A percentile compares a stretch with the other conserved stretches of the same genome.
Evolutionary conservation across 2,888 invertebrate genomes (phyloP).

Genomic region (Ganaspis brasiliensis): DNA sequence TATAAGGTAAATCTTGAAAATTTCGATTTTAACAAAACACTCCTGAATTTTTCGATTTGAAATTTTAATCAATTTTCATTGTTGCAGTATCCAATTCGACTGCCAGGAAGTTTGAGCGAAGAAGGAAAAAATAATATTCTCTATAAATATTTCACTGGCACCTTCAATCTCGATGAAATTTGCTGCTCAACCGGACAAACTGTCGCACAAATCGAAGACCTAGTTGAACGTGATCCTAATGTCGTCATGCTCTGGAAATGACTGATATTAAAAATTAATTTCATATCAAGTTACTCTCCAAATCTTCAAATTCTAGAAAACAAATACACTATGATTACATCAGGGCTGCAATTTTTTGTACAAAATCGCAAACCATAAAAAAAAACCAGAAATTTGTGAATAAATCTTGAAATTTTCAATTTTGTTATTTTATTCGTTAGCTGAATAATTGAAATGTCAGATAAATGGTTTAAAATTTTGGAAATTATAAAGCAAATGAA

Average conservation of each 20-base stretch:
- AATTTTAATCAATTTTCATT: background rate
- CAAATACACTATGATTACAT: background rate
- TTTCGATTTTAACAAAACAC: too few species aligned
- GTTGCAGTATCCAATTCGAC: constrained; percentile 77
- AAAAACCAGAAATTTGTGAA: too few species aligned
- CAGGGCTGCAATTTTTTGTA: too few species aligned
- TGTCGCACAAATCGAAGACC: constrained; percentile 88
- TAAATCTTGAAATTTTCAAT: too few species aligned
- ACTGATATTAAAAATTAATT: constrained; percentile 41
- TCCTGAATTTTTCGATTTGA: too few species aligned
- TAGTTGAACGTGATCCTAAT: constrained; percentile 92
- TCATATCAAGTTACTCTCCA: background rate
- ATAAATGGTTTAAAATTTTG: too few species aligned
- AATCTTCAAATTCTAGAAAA: background rate
- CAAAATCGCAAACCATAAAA: too few species aligned
- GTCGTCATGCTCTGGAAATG: constrained; percentile 91
- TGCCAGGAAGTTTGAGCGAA: constrained; percentile 70
- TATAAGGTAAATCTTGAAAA: constrained; percentile 84
- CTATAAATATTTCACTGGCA: constrained; percentile 88
- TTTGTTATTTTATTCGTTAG: too few species aligned
- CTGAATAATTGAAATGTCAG: too few species aligned
- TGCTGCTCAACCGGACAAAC: constrained; percentile 92
- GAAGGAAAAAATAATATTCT: constrained; percentile 78
- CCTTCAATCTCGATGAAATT: constrained; percentile 93
- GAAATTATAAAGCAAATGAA: too few species aligned